These are phyloP conservation scores for Heteromurus nitidus DNA, from an alignment of 2,888 invertebrate species.

Conservation along the genomic window DNA sequence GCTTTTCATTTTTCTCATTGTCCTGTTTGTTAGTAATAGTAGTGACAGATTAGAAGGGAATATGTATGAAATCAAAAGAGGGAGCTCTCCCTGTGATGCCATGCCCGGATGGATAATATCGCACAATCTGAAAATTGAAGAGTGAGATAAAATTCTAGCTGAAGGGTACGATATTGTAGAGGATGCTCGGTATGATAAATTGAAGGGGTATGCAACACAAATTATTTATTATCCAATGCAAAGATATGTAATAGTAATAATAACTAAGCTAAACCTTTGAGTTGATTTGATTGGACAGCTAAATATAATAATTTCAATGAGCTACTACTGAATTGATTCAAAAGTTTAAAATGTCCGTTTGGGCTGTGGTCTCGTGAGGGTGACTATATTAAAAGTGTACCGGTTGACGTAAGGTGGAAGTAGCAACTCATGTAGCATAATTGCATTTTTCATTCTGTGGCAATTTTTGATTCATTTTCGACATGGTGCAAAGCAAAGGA, in stretches of 20 bases:
- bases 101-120: constrained; percentile 21
- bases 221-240: no score
- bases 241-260: no score
- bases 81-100: not conserved
- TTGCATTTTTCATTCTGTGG: constrained; percentile 1
- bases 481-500: not conserved
- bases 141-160: not conserved
- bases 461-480: constrained; percentile 1
- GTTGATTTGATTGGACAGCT: constrained; percentile 8
- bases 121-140: constrained; percentile 4
- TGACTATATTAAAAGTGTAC: not conserved
- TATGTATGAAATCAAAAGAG: not conserved
- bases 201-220: no score
- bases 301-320: no score
- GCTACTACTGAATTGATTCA: no score
- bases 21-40: not conserved
- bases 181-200: no score
- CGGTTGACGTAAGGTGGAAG: constrained; percentile 8
- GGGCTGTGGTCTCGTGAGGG: no score
- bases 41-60: constrained; percentile 24
- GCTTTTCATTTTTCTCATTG: no score
- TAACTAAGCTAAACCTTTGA: no score
- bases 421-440: not conserved
- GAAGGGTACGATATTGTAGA: no score
- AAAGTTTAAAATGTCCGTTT: not conserved